These are phyloP conservation scores for Takifugu rubripes DNA, from an alignment of 2,797 vertebrate species.

Conservation along the genomic window DNA sequence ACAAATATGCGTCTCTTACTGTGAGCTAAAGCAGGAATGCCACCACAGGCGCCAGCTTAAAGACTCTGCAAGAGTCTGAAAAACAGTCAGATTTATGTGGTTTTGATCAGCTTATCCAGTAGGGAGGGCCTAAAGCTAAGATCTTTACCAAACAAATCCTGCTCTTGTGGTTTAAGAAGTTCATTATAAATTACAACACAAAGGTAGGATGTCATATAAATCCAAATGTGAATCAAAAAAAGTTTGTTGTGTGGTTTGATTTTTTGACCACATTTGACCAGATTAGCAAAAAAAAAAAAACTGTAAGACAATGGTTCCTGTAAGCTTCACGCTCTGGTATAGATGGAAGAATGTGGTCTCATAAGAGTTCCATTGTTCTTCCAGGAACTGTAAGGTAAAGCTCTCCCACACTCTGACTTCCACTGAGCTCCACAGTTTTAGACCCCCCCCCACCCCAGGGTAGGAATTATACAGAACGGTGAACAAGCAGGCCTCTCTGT, in stretches of 20 bases:
- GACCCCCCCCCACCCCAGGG: slow-evolving; percentile 4
- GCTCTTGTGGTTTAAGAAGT: no score
- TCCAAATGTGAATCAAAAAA: no score
- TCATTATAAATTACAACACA: no score
- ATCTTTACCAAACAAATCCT: no score
- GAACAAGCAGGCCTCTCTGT: slow-evolving; percentile 44
- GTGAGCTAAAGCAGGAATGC: not conserved
- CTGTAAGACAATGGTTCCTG: slow-evolving; percentile 1
- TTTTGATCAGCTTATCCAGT: not conserved
- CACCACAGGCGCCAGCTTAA: not conserved
- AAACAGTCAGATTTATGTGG: not conserved
- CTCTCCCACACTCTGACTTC: slow-evolving; percentile 24
- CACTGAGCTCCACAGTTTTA: slow-evolving; percentile 38
- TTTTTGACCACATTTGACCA: no score
- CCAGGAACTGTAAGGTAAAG: slow-evolving; percentile 38
- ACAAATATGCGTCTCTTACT: not conserved
- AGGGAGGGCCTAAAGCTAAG: not conserved
- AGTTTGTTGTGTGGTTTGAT: no score
- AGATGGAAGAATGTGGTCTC: slow-evolving; percentile 43
- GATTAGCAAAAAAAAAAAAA: no score
- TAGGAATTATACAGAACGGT: slow-evolving; percentile 43
- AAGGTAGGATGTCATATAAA: no score
- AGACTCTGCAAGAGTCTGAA: not conserved
- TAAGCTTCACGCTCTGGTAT: slow-evolving; percentile 27
- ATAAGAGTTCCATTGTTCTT: slow-evolving; percentile 59